Evolutionary conservation across 2,113 vertebrate genomes (phyloP), one percentile per base, ranked within the genome.

Genomic region (Symphodus melops): DNA sequence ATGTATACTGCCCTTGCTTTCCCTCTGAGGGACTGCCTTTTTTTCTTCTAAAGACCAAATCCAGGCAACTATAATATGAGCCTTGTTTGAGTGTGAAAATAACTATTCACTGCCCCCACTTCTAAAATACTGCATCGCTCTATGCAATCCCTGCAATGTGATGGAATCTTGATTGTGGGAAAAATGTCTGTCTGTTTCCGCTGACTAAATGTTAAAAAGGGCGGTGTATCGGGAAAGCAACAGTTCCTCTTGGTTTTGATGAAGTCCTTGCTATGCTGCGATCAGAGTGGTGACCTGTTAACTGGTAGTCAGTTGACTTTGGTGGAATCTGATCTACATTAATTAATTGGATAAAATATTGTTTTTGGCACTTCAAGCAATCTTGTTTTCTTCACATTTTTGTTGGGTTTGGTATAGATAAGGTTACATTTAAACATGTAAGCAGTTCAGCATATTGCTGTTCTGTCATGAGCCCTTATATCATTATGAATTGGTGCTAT

Each of bases 151-250:
- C 17, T 36, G 25, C 39, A 14, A 16, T 48, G 20, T 9, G 9
- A 44, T 36, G 13, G 39, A 68, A 72, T 46, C n/a, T 48, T 77
- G 72, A 69, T 63, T 52, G 76, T 74, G 65, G 59, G 65, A 63
- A 69, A 55, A 4, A 1, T 57, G 70, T 74, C 64, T 53, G 60
- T 69, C 57, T 58, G 63, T 72, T 68, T 71, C 69, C 52, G 54
- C 19, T 58, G 19, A 77, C 59, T 67, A 11, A 48, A 61, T 55
- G 48, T 75, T 75, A 23, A 37, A 49, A 28, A 65, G 23, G 73
- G 75, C 25, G 65, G 23, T 58, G 16, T 20, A 54, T 57, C 14
- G 55, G 57, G 49, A 55, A 75, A 62, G 69, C 13, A 39, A 16
- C 68, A 55, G 67, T 60, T 73, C 19, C 4, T 72, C 83, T 70